Base-by-base conservation (phyloP, 2,113 vertebrate species). In the Eidolon helvum region DNA sequence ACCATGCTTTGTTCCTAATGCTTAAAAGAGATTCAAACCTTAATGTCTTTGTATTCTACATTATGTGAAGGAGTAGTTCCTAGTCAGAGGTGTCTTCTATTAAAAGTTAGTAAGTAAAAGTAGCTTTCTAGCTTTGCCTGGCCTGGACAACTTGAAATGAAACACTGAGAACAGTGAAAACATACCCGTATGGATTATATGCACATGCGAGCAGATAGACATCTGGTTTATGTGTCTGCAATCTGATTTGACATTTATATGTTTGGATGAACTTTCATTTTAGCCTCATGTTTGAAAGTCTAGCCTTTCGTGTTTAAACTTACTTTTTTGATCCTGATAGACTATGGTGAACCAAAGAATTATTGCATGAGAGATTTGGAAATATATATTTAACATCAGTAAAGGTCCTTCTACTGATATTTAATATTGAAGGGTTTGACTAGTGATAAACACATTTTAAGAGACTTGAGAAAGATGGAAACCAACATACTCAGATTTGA, bases 201-300 rank as follows among this genome's bases (percentile, higher is more conserved):
- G 22, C 1, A 16, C 24, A 2, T 66, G 59, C 71, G 61, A 50
- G 53, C 33, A 68, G 65, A 18, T 21, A 65, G 28, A 74, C 61
- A 72, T 96, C 88, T 96, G 68, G 40, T 53, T 74, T 96, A 63
- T 57, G 2, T 86, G 48, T 92, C 71, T 94, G 66, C 33, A 75
- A 33, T 71, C 59, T 83, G 57, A 48, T 77, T 90, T 92, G 93
- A 86, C 77, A 68, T 96, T 92, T 92, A 57, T 80, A 24, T 77
- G 65, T 94, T 91, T 92, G 40, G 26, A n/a, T 80, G 80, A 72
- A 92, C 59, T 92, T 97, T 82, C 78, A 85, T 85, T 80, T 72
- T 57, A 80, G 87, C n/a, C 53, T 96, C 19, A 28, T 85, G 48
- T 94, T 97, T 82, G 22, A 75, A 98, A 92, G 40, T 84, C 14